A percentile compares a stretch with the other conserved stretches of the same genome.
phyloP scores from a whole-genome alignment of 1,140 invertebrate genomes.

The Drosophila sp. region DNA sequence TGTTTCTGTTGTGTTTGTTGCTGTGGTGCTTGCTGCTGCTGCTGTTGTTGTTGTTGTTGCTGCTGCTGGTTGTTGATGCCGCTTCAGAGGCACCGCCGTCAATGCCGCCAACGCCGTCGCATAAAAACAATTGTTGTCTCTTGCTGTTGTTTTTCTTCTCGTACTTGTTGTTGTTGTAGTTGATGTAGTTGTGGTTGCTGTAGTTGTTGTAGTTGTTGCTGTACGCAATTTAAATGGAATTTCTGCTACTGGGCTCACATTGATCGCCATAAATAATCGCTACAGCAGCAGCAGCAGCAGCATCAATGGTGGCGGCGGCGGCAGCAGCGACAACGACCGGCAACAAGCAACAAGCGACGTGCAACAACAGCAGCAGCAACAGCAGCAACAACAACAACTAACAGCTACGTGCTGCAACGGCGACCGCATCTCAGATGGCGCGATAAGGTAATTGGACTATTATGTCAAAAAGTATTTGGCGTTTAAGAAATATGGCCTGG shows the following conservation, averaged over 20 bases:
- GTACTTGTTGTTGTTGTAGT: constrained; percentile 46
- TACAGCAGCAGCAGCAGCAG: constrained; percentile 52
- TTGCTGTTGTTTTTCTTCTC: constrained; percentile 53
- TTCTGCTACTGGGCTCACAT: constrained; percentile 75
- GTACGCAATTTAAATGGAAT: constrained; percentile 83
- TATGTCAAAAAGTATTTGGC: constrained; percentile 85
- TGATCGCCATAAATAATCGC: constrained; percentile 82
- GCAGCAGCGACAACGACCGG: constrained; percentile 46
- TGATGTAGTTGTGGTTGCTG: constrained; percentile 46
- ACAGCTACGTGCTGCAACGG: constrained; percentile 42
- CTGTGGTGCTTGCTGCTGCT: constrained; percentile 1
- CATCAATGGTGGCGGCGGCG: constrained; percentile 43
- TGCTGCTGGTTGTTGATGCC: constrained; percentile 43
- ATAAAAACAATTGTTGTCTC: constrained; percentile 71
- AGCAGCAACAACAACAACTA: constrained; percentile 43
- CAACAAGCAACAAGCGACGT: constrained; percentile 37
- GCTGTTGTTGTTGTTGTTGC: constrained; percentile 26
- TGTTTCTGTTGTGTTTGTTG: constrained; percentile 21
- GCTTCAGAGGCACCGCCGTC: constrained; percentile 75
- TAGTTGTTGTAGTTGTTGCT: constrained; percentile 46
- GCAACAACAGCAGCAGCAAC: constrained; percentile 43
- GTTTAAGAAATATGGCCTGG: constrained; percentile 84
- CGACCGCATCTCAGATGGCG: constrained; percentile 83
- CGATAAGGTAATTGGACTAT: constrained; percentile 85
- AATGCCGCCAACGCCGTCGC: constrained; percentile 76